phyloP scores from a whole-genome alignment of 2,888 invertebrate species.

The Thalpophila matura region DNA sequence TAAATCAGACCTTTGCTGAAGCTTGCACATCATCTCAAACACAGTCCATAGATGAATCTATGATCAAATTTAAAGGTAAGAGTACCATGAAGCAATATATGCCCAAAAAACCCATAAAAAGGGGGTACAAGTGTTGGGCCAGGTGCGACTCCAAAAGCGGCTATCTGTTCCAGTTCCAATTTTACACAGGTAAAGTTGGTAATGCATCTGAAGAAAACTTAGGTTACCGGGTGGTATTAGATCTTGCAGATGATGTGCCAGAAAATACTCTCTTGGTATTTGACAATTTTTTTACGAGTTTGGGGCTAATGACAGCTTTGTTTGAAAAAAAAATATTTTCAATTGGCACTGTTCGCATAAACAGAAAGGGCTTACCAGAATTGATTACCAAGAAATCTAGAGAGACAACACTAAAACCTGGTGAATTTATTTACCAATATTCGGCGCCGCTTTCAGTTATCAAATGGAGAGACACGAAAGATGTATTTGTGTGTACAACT shows the following conservation, averaged over 20 bases:
- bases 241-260: slow-evolving; percentile 27
- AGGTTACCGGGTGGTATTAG: slow-evolving; percentile 11
- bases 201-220: too few species aligned
- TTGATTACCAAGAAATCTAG: slow-evolving; percentile 12
- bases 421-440: slow-evolving; percentile 34
- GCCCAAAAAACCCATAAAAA: slow-evolving; percentile 21
- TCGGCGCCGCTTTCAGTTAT: too few species aligned
- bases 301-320: slow-evolving; percentile 19
- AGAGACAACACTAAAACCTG: slow-evolving; percentile 19
- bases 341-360: slow-evolving; percentile 21
- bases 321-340: slow-evolving; percentile 13
- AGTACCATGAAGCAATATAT: slow-evolving; percentile 25
- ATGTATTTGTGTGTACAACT: too few species aligned
- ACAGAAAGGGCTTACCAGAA: slow-evolving; percentile 22
- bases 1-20: slow-evolving; percentile 43
- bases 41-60: slow-evolving; percentile 41
- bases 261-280: slow-evolving; percentile 28
- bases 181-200: too few species aligned
- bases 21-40: slow-evolving; percentile 23
- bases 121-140: too few species aligned
- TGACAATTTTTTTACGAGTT: slow-evolving; percentile 40
- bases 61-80: slow-evolving; percentile 25
- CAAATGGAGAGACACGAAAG: too few species aligned
- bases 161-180: too few species aligned
- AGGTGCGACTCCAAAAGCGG: too few species aligned